Evolutionary conservation across 2,888 invertebrate species (phyloP).

Genomic region (Erannis defoliaria): DNA sequence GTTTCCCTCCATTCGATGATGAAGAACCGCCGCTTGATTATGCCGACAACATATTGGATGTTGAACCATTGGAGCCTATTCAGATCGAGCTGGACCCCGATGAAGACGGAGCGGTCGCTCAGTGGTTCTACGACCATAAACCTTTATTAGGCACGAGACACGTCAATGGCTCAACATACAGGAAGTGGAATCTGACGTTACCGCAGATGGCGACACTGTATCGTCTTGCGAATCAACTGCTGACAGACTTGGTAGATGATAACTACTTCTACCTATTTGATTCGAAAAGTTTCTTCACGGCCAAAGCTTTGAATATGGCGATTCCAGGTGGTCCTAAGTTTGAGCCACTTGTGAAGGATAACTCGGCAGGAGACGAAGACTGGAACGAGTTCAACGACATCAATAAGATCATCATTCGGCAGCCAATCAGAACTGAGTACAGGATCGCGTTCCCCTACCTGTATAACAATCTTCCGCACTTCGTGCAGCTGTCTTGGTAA

Average conservation of each 20-base stretch:
- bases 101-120: slow-evolving; percentile 95
- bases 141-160: slow-evolving; percentile 96
- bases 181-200: slow-evolving; percentile 97
- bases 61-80: slow-evolving; percentile 99
- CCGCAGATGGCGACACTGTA: slow-evolving; percentile 99
- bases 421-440: slow-evolving; percentile 99
- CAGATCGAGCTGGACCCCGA: slow-evolving; percentile 99
- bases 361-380: slow-evolving; percentile 99
- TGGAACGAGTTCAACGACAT: slow-evolving; percentile 99
- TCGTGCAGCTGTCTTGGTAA: slow-evolving; percentile 99
- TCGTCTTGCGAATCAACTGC: slow-evolving; percentile 97
- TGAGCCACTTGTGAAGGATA: slow-evolving; percentile 99
- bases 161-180: slow-evolving; percentile 98
- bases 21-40: slow-evolving; percentile 99
- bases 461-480: slow-evolving; percentile 99
- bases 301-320: slow-evolving; percentile 99
- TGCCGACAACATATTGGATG: slow-evolving; percentile 99
- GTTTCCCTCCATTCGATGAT: slow-evolving; percentile 99
- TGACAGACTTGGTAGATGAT: slow-evolving; percentile 98
- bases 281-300: slow-evolving; percentile 99
- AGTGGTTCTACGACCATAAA: slow-evolving; percentile 99
- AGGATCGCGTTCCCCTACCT: slow-evolving; percentile 99
- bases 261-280: slow-evolving; percentile 99
- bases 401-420: slow-evolving; percentile 99
- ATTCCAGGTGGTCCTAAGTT: slow-evolving; percentile 99